Base-by-base conservation (phyloP, 2,888 invertebrate genomes). In the Dendrolimus pini region DNA sequence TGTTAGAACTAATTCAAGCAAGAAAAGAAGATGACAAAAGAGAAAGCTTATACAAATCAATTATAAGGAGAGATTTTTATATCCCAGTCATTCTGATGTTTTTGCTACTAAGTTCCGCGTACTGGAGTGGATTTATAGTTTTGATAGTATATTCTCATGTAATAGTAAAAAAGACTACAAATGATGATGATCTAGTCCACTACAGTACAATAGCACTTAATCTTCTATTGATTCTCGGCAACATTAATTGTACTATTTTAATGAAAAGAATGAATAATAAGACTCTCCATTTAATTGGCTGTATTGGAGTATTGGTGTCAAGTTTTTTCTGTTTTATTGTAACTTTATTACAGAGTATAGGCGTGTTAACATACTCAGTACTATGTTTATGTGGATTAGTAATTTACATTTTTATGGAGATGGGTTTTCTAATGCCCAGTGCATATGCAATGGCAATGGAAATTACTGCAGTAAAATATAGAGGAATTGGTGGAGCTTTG, bases 391-490 rank as follows among this genome's bases (percentile, higher is more conserved):
- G 59, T 55, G 60, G 57, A 41, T 41, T 68, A 47, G 52, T 62
- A 59, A 59, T 59, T 7, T 64, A 60, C 52, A 60, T 59, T 60
- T 30, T 63, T 42, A 55, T 61, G 1, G 61, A 60, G 55, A 62
- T 58, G 55, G 57, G 60, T 8, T 65, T 65, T 14, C 47, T 63
- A 2, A 54, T 59, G 18, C 60, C 60, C 2, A 52, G 63, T 54
- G 61, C 60, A 1, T 62, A 60, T 47, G 55, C 58, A 6, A 55
- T 65, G 7, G 59, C 61, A 8, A 62, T 61, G 52, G 68, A 68
- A 53, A 14, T 68, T 18, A 66, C 66, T 65, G 66, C 68, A n/a
- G 64, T 68, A 2, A 64, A 61, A 54, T 64, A 68, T 41, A 64
- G 66, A 14, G 64, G 64, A 41, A 2, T 68, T 1, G 66, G 68